phyloP scores from a whole-genome alignment of 2,888 invertebrate species.

The Drosophila niveifrons region DNA sequence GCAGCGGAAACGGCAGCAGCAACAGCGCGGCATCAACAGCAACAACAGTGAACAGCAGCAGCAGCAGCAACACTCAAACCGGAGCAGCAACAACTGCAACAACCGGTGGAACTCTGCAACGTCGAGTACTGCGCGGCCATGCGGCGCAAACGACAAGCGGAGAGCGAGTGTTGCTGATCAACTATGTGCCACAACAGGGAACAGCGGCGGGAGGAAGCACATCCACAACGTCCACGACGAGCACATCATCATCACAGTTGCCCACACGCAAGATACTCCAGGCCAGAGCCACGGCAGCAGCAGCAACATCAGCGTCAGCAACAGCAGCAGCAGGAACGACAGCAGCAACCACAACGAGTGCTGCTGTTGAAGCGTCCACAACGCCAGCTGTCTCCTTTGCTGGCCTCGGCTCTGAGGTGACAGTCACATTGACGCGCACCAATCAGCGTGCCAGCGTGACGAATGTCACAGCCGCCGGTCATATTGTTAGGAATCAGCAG shows the following conservation, averaged over 20 bases:
- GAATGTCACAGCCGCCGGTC: slow-evolving; percentile 81
- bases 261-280: slow-evolving; percentile 77
- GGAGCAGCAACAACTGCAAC: slow-evolving; percentile 37
- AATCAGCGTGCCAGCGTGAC: slow-evolving; percentile 72
- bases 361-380: slow-evolving; percentile 38
- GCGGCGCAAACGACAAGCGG: slow-evolving; percentile 82
- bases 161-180: slow-evolving; percentile 81
- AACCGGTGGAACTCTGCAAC: slow-evolving; percentile 60
- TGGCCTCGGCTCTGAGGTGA: slow-evolving; percentile 83
- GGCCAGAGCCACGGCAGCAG: slow-evolving; percentile 67
- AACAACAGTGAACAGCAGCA: slow-evolving; percentile 55
- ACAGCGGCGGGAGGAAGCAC: slow-evolving; percentile 48
- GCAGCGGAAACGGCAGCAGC: slow-evolving; percentile 56
- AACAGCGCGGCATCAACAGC: slow-evolving; percentile 51
- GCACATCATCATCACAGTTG: slow-evolving; percentile 66
- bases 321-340: slow-evolving; percentile 40
- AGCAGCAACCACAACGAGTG: slow-evolving; percentile 39
- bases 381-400: slow-evolving; percentile 80
- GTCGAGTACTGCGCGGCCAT: slow-evolving; percentile 82
- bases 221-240: slow-evolving; percentile 53
- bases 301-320: slow-evolving; percentile 46
- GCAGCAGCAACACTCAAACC: slow-evolving; percentile 49
- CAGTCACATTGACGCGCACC: slow-evolving; percentile 81
- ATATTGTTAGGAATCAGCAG: slow-evolving; percentile 82
- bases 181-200: slow-evolving; percentile 80